These are phyloP conservation scores for Ormyrus pomaceus DNA, from an alignment of 2,888 invertebrate species.

Conservation along the genomic window DNA sequence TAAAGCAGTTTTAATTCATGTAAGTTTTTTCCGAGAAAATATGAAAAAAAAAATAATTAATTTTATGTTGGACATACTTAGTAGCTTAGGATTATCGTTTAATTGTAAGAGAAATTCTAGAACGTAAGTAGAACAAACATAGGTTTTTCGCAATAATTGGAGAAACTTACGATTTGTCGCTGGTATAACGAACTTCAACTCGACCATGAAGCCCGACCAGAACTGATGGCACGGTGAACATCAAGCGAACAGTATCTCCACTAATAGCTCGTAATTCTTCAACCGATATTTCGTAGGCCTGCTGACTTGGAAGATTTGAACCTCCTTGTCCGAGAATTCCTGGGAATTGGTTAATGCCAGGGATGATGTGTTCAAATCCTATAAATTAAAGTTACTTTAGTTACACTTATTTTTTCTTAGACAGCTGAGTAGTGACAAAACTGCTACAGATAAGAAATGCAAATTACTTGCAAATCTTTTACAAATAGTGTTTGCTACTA, in stretches of 20 bases:
- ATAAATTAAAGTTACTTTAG: constrained; percentile 29
- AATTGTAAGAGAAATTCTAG: not conserved
- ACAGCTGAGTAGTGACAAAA: too few relatives aligned
- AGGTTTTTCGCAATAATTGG: constrained; percentile 21
- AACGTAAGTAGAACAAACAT: constrained; percentile 14
- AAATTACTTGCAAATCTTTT: too few relatives aligned
- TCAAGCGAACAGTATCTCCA: constrained; percentile 86
- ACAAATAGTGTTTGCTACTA: too few relatives aligned
- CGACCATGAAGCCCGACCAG: constrained; percentile 91
- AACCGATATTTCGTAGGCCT: constrained; percentile 77
- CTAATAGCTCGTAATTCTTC: constrained; percentile 85
- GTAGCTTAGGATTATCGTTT: not conserved
- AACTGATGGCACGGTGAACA: constrained; percentile 88
- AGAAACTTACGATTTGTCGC: constrained; percentile 81
- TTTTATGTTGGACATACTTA: too few relatives aligned
- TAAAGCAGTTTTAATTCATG: not conserved
- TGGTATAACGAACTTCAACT: constrained; percentile 90
- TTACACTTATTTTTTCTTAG: too few relatives aligned
- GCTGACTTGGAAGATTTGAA: constrained; percentile 59
- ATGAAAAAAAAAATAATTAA: too few relatives aligned
- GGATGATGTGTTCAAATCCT: constrained; percentile 68
- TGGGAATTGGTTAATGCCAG: constrained; percentile 64
- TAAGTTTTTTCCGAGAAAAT: not conserved
- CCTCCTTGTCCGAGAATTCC: constrained; percentile 58
- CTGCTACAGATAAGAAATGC: too few relatives aligned